These are phyloP conservation scores for Protophormia terraenovae DNA, from an alignment of 2,888 invertebrate genomes.

Conservation along the genomic window DNA sequence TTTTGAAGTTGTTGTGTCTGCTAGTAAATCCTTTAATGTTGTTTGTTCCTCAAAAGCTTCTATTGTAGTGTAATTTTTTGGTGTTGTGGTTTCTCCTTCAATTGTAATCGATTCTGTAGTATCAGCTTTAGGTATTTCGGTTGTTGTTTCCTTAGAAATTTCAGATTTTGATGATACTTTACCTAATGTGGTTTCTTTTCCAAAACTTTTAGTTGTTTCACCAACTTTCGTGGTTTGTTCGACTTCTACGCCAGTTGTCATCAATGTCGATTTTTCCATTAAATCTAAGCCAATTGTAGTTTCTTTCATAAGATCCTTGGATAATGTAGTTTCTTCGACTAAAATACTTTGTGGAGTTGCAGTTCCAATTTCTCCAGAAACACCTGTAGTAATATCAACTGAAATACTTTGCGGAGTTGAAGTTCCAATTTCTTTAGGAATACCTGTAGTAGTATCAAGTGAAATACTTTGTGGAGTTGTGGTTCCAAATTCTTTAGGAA, in stretches of 20 bases:
- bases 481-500: background rate
- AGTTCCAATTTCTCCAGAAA: background rate
- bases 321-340: background rate
- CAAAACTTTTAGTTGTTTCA: background rate
- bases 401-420: background rate
- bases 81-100: background rate
- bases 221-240: background rate
- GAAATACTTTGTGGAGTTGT: background rate
- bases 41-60: background rate
- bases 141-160: background rate
- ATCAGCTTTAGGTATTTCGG: background rate
- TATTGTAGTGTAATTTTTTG: background rate
- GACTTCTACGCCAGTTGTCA: too few relatives aligned
- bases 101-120: background rate
- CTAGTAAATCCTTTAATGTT: background rate
- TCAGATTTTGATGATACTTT: background rate
- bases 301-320: background rate
- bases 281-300: background rate
- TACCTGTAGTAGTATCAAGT: background rate
- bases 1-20: background rate
- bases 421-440: background rate
- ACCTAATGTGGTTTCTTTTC: background rate
- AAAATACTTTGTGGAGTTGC: background rate
- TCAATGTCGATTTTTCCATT: background rate
- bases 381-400: background rate